Conservation (phyloP, 2,113 vertebrate species). For the Vicugna pacos region DNA sequence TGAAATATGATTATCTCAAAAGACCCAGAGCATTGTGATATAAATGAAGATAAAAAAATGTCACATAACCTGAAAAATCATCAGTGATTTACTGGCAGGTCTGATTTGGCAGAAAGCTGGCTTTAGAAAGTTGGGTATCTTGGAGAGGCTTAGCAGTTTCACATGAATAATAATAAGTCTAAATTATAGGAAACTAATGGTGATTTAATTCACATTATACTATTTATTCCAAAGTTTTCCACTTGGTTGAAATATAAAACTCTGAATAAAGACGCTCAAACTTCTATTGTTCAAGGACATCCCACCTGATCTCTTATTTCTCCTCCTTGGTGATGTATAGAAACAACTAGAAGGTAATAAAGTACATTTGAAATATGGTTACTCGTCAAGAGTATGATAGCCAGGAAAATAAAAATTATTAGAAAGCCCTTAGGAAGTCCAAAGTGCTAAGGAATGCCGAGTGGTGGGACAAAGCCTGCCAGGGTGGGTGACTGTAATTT, state of each 20-base stretch:
- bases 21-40: not conserved
- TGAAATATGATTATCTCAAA: slow-evolving; percentile 7
- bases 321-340: not conserved
- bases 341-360: not conserved
- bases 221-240: slow-evolving; percentile 56
- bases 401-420: slow-evolving; percentile 12
- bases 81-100: not conserved
- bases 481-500: not conserved
- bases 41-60: not conserved
- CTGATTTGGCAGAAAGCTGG: slow-evolving; percentile 29
- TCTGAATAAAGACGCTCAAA: slow-evolving; percentile 34
- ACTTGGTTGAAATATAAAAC: slow-evolving; percentile 24
- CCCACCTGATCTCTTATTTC: not conserved
- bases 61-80: not conserved
- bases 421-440: not conserved
- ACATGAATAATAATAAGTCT: slow-evolving; percentile 1
- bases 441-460: not conserved
- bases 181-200: not conserved
- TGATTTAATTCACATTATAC: slow-evolving; percentile 12
- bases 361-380: not conserved
- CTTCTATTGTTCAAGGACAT: not conserved
- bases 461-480: not conserved
- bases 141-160: not conserved
- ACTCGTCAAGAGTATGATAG: not conserved
- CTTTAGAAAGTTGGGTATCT: not conserved